Base-by-base conservation (phyloP, 92 coral and sea anemone genomes). In the Zoanthus solanderi region DNA sequence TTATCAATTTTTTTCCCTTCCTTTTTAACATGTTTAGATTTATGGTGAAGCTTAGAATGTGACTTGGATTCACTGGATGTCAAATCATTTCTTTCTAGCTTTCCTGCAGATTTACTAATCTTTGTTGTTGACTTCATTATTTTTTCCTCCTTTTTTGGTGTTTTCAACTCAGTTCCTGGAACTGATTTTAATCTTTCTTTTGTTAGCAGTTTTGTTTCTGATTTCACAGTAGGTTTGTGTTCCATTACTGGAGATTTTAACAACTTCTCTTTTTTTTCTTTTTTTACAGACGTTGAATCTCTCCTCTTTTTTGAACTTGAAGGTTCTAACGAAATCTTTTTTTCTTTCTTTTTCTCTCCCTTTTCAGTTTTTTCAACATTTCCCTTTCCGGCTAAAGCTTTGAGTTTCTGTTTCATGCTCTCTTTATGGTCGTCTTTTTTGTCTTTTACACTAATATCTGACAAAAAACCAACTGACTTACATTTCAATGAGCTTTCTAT, bases 371-470 rank as follows among this genome's bases (percentile, higher is more conserved):
- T 79, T 69, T 78, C 86, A 7, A 75, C 80, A 58, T 78, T 68
- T 46, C 87, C 91, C 60, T 96, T 94, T 37, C 94, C 78, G 15
- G 94, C 89, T 66, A 96, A 72, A 2, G 99, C 87, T 88, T 95
- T 95, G 30, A 95, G 94, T 83, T 97, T 97, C 14, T 95, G 78
- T 65, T 97, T 97, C 28, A 94, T 79, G 71, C 94, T 98, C 81
- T 97, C 98, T 13, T 91, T 88, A 0, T 88, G 47, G 13, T 87
- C 89, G 4, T 90, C 93, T 30, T 93, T 92, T 14, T 89, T 85
- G 16, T 91, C 94, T 56, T 42, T 85, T 6, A 89, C 94, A 4
- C 90, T 82, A 15, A 50, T 60, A 71, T 93, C 98, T 37, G 96
- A 93, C 37, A 88, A 89, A 78, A 91, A 95, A 23, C 98, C 94